These are phyloP conservation scores for Villa cingulata DNA, from an alignment of 2,888 invertebrate species.

Conservation along the genomic window DNA sequence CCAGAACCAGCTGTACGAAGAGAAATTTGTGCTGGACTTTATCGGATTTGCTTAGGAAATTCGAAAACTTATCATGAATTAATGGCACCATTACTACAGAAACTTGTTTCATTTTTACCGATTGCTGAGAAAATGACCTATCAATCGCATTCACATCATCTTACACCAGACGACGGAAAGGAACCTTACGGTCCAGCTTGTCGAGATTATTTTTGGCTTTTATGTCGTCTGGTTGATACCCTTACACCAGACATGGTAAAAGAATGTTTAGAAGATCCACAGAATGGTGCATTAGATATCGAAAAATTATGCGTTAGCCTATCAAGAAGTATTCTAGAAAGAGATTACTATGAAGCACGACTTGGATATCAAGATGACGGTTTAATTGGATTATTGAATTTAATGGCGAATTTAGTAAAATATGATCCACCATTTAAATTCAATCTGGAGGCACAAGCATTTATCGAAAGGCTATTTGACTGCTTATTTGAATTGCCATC, in stretches of 20 bases:
- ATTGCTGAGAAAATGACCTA: slow-evolving; percentile 77
- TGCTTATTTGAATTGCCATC: slow-evolving; percentile 83
- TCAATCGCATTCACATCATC: slow-evolving; percentile 15
- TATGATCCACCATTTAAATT: slow-evolving; percentile 79
- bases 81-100: slow-evolving; percentile 65
- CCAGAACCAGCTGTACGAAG: slow-evolving; percentile 83
- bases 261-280: slow-evolving; percentile 43
- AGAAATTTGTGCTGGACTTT: slow-evolving; percentile 86
- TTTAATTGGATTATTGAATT: slow-evolving; percentile 70
- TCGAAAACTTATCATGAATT: slow-evolving; percentile 43
- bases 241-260: slow-evolving; percentile 66
- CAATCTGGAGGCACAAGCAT: slow-evolving; percentile 53
- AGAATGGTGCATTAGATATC: slow-evolving; percentile 48
- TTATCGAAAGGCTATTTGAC: slow-evolving; percentile 55
- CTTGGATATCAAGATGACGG: slow-evolving; percentile 83
- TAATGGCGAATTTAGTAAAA: slow-evolving; percentile 77
- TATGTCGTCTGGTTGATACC: slow-evolving; percentile 77
- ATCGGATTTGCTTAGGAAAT: slow-evolving; percentile 67
- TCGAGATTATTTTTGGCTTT: slow-evolving; percentile 86
- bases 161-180: slow-evolving; percentile 64
- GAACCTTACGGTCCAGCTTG: slow-evolving; percentile 91
- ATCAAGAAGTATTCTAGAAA: slow-evolving; percentile 55
- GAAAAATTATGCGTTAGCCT: slow-evolving; percentile 63
- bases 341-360: slow-evolving; percentile 72
- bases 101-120: slow-evolving; percentile 65